phyloP scores from a whole-genome alignment of 2,113 vertebrate species.

The Axis porcinus region DNA sequence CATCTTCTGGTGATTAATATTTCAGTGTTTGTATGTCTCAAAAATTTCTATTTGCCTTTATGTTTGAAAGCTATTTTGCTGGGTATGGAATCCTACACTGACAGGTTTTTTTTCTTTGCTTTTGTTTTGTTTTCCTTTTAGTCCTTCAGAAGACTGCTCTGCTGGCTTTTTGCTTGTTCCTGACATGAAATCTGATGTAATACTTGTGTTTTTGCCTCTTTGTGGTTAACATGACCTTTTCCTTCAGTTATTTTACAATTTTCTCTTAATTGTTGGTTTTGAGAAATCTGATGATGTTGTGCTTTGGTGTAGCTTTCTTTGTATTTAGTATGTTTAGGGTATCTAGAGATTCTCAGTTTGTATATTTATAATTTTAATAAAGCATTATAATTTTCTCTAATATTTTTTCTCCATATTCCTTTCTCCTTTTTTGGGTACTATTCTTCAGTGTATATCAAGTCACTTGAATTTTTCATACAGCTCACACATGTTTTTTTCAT shows the following conservation, averaged over 20 bases:
- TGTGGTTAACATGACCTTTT: background rate
- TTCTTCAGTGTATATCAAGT: background rate
- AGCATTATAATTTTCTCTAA: background rate
- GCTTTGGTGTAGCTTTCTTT: background rate
- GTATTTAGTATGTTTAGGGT: background rate
- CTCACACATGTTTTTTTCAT: background rate
- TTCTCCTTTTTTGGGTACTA: background rate
- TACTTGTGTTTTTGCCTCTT: background rate
- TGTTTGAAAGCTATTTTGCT: background rate
- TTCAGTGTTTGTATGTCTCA: background rate
- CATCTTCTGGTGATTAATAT: background rate
- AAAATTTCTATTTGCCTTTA: background rate
- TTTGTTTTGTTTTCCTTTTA: background rate
- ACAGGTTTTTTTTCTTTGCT: background rate
- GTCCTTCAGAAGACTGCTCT: background rate
- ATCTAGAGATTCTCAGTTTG: background rate
- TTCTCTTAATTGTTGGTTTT: background rate
- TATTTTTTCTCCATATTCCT: background rate
- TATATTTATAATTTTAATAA: background rate
- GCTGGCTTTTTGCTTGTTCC: background rate
- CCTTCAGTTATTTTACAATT: background rate
- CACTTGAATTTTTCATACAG: background rate
- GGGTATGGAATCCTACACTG: background rate
- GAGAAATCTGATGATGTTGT: background rate
- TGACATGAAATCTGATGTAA: background rate